These are phyloP conservation scores for Vanessa tameamea DNA, from an alignment of 1,140 invertebrate species.

Conservation along the genomic window DNA sequence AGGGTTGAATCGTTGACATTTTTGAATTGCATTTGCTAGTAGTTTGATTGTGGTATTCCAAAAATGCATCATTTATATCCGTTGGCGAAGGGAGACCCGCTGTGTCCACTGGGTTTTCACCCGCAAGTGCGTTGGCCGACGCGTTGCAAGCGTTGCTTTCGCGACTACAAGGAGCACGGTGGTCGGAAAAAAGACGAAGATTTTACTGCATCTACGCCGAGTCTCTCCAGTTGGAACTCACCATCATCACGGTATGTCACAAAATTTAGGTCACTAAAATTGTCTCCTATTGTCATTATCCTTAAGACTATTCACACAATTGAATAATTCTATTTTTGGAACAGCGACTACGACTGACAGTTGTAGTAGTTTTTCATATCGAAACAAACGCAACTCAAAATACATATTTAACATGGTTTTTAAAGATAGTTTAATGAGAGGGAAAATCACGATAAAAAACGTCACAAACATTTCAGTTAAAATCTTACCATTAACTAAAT, in stretches of 20 bases:
- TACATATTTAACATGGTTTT: too few relatives aligned
- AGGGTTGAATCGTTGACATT: constrained; percentile 64
- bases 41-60: constrained; percentile 42
- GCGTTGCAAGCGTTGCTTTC: constrained; percentile 94
- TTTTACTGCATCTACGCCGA: constrained; percentile 88
- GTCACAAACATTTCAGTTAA: too few relatives aligned
- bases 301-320: neutral
- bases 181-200: constrained; percentile 86
- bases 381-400: too few relatives aligned
- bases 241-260: constrained; percentile 81
- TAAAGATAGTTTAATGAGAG: too few relatives aligned
- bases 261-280: neutral
- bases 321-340: neutral
- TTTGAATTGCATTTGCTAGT: constrained; percentile 67
- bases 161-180: constrained; percentile 95
- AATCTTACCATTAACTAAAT: too few relatives aligned
- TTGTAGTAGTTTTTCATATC: too few relatives aligned
- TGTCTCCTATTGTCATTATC: neutral
- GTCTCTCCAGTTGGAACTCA: constrained; percentile 85
- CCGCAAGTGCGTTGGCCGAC: constrained; percentile 96
- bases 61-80: constrained; percentile 91
- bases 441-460: too few relatives aligned
- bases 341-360: too few relatives aligned
- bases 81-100: constrained; percentile 90
- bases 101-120: constrained; percentile 96